A percentile compares a stretch with the other conserved stretches of the same genome.
Conservation (phyloP, 2,797 vertebrate genomes). For the Tapirus indicus region DNA sequence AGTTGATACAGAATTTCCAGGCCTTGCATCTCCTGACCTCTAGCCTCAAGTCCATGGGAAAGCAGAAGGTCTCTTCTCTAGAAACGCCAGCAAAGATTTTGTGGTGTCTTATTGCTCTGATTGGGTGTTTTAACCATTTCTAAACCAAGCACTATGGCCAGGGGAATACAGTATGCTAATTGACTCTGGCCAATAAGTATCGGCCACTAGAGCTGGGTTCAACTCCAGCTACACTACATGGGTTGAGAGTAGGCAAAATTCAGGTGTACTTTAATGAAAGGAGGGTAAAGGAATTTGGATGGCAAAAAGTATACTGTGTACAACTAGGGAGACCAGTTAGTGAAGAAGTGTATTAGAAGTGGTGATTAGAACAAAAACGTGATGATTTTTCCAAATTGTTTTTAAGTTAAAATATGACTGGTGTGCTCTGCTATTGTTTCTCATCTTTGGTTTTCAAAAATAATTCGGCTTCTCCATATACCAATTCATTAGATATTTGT, state of each 20-base stretch:
- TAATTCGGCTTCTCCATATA: background rate
- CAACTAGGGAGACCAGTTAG: background rate
- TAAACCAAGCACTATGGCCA: background rate
- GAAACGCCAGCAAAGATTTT: background rate
- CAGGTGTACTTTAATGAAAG: background rate
- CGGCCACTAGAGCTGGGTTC: background rate
- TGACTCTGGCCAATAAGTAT: background rate
- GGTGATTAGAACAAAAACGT: background rate
- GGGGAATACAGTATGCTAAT: background rate
- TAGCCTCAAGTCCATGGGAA: background rate
- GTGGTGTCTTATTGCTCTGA: background rate
- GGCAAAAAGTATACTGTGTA: background rate
- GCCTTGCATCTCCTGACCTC: too few species aligned
- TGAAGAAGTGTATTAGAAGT: background rate
- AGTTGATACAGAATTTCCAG: background rate
- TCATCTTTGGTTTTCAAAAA: constrained; percentile 40
- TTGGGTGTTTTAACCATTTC: background rate
- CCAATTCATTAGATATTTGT: background rate
- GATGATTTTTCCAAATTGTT: background rate
- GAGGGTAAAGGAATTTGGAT: background rate
- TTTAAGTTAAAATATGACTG: background rate
- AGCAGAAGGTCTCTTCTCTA: background rate
- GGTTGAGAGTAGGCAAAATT: background rate
- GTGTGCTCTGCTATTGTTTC: background rate
- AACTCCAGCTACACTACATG: background rate